These are phyloP conservation scores for Pogonocichla stellata DNA, from an alignment of 2,113 vertebrate genomes.

Conservation along the genomic window DNA sequence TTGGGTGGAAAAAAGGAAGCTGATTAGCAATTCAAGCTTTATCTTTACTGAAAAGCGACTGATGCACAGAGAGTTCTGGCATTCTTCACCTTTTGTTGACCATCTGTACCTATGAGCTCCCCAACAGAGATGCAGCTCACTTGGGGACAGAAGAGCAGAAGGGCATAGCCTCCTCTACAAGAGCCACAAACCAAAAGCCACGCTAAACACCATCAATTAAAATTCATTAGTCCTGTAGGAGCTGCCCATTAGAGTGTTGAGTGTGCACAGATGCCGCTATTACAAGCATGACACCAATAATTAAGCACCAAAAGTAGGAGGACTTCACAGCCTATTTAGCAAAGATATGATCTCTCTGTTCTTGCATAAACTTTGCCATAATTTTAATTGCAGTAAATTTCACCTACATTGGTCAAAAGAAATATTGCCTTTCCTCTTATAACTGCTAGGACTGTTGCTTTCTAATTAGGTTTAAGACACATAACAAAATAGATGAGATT, in stretches of 20 bases:
- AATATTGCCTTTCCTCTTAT: slow-evolving; percentile 55
- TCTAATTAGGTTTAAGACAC: slow-evolving; percentile 73
- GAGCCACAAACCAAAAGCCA: slow-evolving; percentile 75
- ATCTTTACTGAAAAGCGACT: slow-evolving; percentile 74
- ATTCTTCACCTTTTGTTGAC: slow-evolving; percentile 85
- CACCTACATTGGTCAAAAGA: slow-evolving; percentile 58
- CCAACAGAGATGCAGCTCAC: slow-evolving; percentile 68
- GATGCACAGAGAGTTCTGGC: slow-evolving; percentile 66
- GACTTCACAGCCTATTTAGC: slow-evolving; percentile 76
- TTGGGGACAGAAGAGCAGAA: slow-evolving; percentile 76
- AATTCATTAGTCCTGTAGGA: slow-evolving; percentile 86
- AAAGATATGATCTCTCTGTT: slow-evolving; percentile 68
- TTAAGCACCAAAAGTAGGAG: slow-evolving; percentile 75
- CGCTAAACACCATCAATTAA: slow-evolving; percentile 82
- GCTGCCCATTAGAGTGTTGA: slow-evolving; percentile 77
- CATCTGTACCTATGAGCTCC: slow-evolving; percentile 82
- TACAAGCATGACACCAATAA: slow-evolving; percentile 75
- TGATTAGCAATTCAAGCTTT: slow-evolving; percentile 82
- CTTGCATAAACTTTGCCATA: slow-evolving; percentile 68
- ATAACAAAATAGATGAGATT: slow-evolving; percentile 68
- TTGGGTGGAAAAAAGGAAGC: slow-evolving; percentile 74
- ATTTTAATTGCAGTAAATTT: slow-evolving; percentile 66
- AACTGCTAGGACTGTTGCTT: slow-evolving; percentile 50
- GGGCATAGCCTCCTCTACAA: slow-evolving; percentile 70
- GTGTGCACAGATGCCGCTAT: slow-evolving; percentile 78